Base-by-base conservation (phyloP, 2,888 invertebrate species). In the Ceraclea dissimilis region DNA sequence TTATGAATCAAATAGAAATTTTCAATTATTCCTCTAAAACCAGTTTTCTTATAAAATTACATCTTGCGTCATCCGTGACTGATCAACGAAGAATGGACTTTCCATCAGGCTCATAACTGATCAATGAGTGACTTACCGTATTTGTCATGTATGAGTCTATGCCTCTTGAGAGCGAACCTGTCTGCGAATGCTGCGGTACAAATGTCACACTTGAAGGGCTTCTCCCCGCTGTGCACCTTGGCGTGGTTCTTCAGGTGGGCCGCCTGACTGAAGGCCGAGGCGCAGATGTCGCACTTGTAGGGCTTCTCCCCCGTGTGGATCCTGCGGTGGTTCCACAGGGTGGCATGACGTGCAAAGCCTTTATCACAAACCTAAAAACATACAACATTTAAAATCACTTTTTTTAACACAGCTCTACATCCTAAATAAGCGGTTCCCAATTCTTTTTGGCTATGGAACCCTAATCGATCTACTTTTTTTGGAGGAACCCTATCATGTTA, bases 281-380 rank as follows among this genome's bases (percentile, higher is more conserved):
- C 90, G 68, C 91, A 92, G 54, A 87, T 88, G 63, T 89, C 89
- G 70, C 91, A 91, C 86, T 85, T 85, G 70, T 90, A 90, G 0
- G 91, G 91, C 68, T 91, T 91, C 76, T 88, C 88, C 17, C 91
- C 91, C 0, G 91, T 91, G 68, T 92, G 91, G 64, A 92, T 92
- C 62, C 91, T 82, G 21, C 91, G 79, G 68, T 92, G 91, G 72
- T 91, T 92, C 91, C 91, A 92, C 57, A 92, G 72, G 0, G 91
- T 92, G 6, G 90, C 90, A 70, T 91, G 91, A 62, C 91, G 79
- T 46, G 91, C 91, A 69, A 92, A 91, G 26, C 90, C 90, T 72
- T 92, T 92, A 69, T 91, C 90, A 67, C 91, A 92, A 19, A 91
- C 86, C 78, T 78, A 65, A 13, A 59, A 52, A 55, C 51, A 43